Percentiles rank a stretch among this genome's conserved stretches.
These are phyloP conservation scores for Hemaris fuciformis DNA, from an alignment of 2,888 invertebrate species.

Conservation along the genomic window DNA sequence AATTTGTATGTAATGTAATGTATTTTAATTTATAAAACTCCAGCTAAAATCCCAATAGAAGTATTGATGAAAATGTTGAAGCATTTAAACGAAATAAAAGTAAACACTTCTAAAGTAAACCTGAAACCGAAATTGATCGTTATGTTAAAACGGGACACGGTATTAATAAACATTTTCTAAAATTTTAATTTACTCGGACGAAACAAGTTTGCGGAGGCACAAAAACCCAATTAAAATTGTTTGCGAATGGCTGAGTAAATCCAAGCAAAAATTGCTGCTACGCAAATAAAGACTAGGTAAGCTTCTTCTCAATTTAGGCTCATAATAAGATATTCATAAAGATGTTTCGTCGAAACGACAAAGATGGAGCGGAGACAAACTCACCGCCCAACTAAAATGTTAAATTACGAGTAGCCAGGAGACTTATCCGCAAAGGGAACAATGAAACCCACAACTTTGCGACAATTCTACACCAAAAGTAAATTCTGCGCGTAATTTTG, in stretches of 20 bases:
- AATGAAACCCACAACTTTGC: constrained; percentile 22
- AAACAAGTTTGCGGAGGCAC: constrained; percentile 65
- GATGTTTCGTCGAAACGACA: constrained; percentile 60
- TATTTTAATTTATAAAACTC: neutral
- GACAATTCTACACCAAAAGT: neutral
- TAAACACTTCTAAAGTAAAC: constrained; percentile 6
- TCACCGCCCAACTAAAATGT: constrained; percentile 54
- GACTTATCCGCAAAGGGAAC: constrained; percentile 40
- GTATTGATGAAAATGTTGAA: neutral
- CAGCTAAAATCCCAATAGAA: neutral
- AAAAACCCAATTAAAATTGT: constrained; percentile 78
- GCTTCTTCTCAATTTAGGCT: constrained; percentile 71
- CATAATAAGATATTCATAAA: constrained; percentile 77
- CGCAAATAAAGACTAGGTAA: constrained; percentile 73
- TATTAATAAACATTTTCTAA: constrained; percentile 33
- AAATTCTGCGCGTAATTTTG: neutral
- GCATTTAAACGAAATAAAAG: neutral
- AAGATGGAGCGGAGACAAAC: constrained; percentile 52
- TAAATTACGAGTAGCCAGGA: constrained; percentile 56
- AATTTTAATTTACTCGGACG: constrained; percentile 53
- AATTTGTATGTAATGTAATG: too few relatives aligned
- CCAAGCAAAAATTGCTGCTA: constrained; percentile 64
- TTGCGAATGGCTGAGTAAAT: constrained; percentile 72
- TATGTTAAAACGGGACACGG: constrained; percentile 22
- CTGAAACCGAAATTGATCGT: constrained; percentile 14